Evolutionary conservation across 2,888 invertebrate genomes (phyloP), one percentile per base, ranked within the genome.

Genomic region (Drosophila peninsularis): DNA sequence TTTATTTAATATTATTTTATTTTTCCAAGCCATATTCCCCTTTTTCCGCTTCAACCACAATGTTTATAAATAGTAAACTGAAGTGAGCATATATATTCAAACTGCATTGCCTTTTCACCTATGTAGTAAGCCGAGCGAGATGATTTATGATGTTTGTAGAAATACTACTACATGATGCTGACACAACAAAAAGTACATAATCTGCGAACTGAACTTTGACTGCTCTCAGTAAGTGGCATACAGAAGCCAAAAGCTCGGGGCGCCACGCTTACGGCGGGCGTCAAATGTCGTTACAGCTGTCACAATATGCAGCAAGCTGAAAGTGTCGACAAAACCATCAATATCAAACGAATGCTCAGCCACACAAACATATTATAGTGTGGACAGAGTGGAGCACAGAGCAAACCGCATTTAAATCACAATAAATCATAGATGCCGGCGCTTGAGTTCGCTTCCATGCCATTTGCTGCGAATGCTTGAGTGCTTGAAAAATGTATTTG

Each of bases 271-370:
- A 30, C 44, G 41, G 54, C 9, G 52, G 41, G 44, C 55, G 49
- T 56, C 42, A 56, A 75, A 60, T 65, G 79, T 63, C 63, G 65
- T 75, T 71, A 66, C 87, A 79, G 80, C 79, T 83, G 86, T 70
- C 77, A 77, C 77, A 74, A 58, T 58, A 52, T 49, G 57, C 54
- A 61, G 68, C 21, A 21, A 44, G 47, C 62, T 30, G 65, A 44
- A 67, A 71, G 68, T 56, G 62, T 66, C 65, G 64, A 60, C 64
- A 62, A 57, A 52, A 66, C 75, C 86, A 83, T 86, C 87, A 86
- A 86, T 83, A 83, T 77, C 65, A 66, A 64, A 65, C 56, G 42
- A 64, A 64, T 61, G 53, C 37, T 17, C 45, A 39, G 61, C 30
- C 58, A 69, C 32, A 67, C 42, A 32, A 55, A 47, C 44, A 68